Evolutionary conservation across 2,113 vertebrate genomes (phyloP).

Genomic region (Grantiella picta): DNA sequence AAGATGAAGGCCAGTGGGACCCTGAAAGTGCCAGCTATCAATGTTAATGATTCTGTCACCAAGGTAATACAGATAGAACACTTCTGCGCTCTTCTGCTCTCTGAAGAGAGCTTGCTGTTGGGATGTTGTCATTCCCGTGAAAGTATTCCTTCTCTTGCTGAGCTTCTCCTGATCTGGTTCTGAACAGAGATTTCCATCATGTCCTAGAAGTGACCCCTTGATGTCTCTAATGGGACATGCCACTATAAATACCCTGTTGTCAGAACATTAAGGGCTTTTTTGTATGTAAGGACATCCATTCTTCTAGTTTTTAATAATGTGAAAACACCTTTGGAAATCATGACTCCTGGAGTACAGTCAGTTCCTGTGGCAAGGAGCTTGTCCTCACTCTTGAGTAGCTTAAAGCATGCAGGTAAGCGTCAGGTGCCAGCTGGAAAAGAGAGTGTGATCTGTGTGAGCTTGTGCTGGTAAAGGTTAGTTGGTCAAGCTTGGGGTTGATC

Average conservation of each 20-base stretch:
- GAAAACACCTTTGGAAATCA: neutral
- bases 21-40: constrained; percentile 93
- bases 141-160: neutral
- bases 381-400: neutral
- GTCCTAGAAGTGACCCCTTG: neutral
- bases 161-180: neutral
- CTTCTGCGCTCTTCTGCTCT: neutral
- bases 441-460: neutral
- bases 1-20: constrained; percentile 91
- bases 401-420: neutral
- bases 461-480: neutral
- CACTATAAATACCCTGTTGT: neutral
- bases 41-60: constrained; percentile 97
- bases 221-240: neutral
- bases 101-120: neutral
- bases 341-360: neutral
- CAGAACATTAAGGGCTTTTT: neutral
- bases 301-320: neutral
- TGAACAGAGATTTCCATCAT: neutral
- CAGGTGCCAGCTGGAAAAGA: neutral
- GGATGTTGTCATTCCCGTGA: neutral
- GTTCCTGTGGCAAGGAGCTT: neutral
- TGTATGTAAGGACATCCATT: neutral
- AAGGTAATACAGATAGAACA: constrained; percentile 77
- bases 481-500: neutral